Evolutionary conservation across 2,797 vertebrate genomes (phyloP).

Genomic region (Melanotaenia maccullochi): DNA sequence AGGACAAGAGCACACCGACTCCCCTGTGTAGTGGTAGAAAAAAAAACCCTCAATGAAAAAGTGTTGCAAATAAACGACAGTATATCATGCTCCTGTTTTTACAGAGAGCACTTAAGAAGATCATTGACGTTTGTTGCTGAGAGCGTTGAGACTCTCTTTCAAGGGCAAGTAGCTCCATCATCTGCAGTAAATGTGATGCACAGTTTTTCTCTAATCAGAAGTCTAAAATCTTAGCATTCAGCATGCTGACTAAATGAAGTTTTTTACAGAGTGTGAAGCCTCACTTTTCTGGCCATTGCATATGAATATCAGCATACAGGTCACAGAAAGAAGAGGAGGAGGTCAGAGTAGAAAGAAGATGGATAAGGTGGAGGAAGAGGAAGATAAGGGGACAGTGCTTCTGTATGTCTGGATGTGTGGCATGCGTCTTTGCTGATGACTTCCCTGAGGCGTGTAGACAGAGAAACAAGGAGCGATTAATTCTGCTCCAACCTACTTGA

Average conservation of each 20-base stretch:
- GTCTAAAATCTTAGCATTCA: conserved; percentile 60
- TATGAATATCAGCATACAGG: conserved; percentile 62
- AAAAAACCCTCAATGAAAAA: conserved; percentile 40
- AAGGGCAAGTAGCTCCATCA: conserved; percentile 57
- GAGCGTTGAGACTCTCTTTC: conserved; percentile 49
- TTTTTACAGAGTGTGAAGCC: conserved; percentile 54
- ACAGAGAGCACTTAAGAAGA: conserved; percentile 59
- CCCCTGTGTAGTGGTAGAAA: conserved; percentile 16
- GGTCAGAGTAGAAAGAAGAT: conserved; percentile 57
- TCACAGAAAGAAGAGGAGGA: conserved; percentile 49
- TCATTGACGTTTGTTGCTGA: conserved; percentile 58
- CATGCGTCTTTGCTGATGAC: conserved; percentile 53
- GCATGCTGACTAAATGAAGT: conserved; percentile 47
- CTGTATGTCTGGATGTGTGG: conserved; percentile 62
- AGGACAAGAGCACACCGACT: conserved; percentile 46
- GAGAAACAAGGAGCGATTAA: conserved; percentile 82
- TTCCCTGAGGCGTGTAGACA: conserved; percentile 69
- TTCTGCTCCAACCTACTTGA: conserved; percentile 75
- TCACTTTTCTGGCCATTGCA: conserved; percentile 56
- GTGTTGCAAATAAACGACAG: conserved; percentile 53
- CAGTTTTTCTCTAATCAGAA: conserved; percentile 56
- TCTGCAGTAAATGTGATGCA: conserved; percentile 28
- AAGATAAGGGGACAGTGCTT: conserved; percentile 64
- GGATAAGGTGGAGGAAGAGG: conserved; percentile 63
- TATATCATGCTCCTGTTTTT: conserved; percentile 60